Base-by-base conservation (phyloP, 2,888 invertebrate genomes). In the Drosophila melanosoma region DNA sequence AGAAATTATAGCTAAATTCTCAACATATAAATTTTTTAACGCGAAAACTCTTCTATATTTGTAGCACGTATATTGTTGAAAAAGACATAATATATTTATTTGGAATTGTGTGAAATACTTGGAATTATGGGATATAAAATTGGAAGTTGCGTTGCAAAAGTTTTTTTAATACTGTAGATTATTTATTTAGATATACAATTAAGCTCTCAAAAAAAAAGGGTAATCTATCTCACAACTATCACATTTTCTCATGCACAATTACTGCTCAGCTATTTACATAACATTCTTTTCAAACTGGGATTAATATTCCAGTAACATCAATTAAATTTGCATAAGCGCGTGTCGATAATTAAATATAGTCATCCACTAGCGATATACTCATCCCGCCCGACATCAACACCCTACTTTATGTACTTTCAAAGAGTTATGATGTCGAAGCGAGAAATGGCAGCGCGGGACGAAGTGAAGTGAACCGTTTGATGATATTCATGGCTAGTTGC, bases 401-500 rank as follows among this genome's bases (percentile, higher is more conserved):
- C 29, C 26, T 26, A 6, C 2, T 23, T 33, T 10, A 10, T 36
- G 11, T 17, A 32, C n/a, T 48, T 32, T 56, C 66, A 72, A 87
- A 78, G 78, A 45, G 45, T 45, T 45, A 71, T 76, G 70, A 78
- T 78, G 57, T 38, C n/a, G 62, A 60, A 42, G 49, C 40, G 52
- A 52, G 69, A 52, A 70, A 53, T 60, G 40, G 42, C 23, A 56
- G 65, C 62, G 60, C 35, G 49, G 10, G 40, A n/a, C 45, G 79
- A 63, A 62, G 66, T 80, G 74, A 75, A 77, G 65, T 74, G 74
- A 82, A 73, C 68, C 73, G 75, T 33, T 68, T 63, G 83, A 77
- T 78, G 80, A 74, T 84, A 89, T 89, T 89, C 87, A 87, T 74
- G 87, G 89, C 90, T 88, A 85, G 89, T 82, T 87, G 87, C 86